These are phyloP conservation scores for Arrhopalites spinosus DNA, from an alignment of 2,888 invertebrate genomes.

Conservation along the genomic window DNA sequence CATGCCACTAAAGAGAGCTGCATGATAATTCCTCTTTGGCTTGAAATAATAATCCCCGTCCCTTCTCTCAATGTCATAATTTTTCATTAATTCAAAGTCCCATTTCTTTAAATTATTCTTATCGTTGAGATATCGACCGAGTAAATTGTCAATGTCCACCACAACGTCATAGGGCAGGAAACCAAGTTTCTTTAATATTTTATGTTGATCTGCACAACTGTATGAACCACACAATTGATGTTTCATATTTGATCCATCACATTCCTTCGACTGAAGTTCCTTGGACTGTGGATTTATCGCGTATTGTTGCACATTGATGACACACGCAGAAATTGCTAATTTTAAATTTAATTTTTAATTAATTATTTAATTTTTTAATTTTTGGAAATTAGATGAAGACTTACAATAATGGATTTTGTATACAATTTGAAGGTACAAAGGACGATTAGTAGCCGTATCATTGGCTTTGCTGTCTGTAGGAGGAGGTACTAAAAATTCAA, in stretches of 20 bases:
- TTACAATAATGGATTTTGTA: slow-evolving; percentile 25
- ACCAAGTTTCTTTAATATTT: slow-evolving; percentile 24
- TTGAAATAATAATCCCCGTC: slow-evolving; percentile 18
- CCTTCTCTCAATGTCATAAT: slow-evolving; percentile 18
- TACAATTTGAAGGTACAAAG: slow-evolving; percentile 9
- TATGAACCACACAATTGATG: slow-evolving; percentile 31
- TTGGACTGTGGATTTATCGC: background rate
- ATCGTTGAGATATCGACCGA: background rate
- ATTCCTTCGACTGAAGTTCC: background rate
- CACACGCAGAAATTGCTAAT: slow-evolving; percentile 4
- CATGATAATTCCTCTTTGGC: slow-evolving; percentile 26
- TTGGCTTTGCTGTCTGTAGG: no score
- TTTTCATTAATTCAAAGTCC: slow-evolving; percentile 18
- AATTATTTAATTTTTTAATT: background rate
- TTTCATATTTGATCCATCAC: slow-evolving; percentile 11
- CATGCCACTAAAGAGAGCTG: slow-evolving; percentile 33
- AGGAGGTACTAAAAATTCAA: no score
- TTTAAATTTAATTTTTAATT: slow-evolving; percentile 2
- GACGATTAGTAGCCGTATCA: background rate
- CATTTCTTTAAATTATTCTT: background rate
- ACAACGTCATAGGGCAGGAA: slow-evolving; percentile 34
- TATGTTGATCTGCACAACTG: slow-evolving; percentile 25
- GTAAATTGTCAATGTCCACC: slow-evolving; percentile 15
- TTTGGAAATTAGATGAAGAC: background rate
- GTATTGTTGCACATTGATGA: slow-evolving; percentile 34